Base-by-base conservation (phyloP, 2,113 vertebrate species). In the Ptyas mucosa region DNA sequence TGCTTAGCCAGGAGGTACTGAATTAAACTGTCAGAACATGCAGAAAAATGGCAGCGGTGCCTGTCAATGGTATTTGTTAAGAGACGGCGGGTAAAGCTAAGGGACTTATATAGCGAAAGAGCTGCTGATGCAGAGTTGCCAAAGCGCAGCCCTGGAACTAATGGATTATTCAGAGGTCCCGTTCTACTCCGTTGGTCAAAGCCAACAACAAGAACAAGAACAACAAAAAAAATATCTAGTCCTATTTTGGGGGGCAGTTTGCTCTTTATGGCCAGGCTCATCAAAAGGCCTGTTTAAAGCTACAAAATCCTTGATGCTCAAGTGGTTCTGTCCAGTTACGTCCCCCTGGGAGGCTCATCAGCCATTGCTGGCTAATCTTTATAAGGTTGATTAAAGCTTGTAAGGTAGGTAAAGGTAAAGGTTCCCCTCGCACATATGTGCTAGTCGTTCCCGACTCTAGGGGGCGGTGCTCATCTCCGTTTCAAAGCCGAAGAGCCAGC, bases 21-120 rank as follows among this genome's bases (percentile, higher is more conserved):
- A 97, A 98, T 98, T 98, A 98, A 98, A 98, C 97, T 98, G 98
- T 98, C 98, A 98, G 97, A 97, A 98, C 95, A 97, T 95, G 98
- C 97, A 98, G 97, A 98, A 97, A 98, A 98, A 98, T 97, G 97
- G 97, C 97, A 97, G 97, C 93, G 94, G 93, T 95, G 97, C 97
- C 98, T 98, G 98, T 98, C 98, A 98, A 97, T 92, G 95, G 96
- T 97, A 97, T 98, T 98, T 98, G 98, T 97, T 98, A 97, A 96
- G 97, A 97, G 97, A 97, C 9, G 96, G 95, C 94, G 95, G 97
- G 97, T 95, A 95, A 98, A 96, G 96, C 97, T 69, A 95, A 96
- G 98, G 96, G 97, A 98, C 97, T 98, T 98, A 96, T 95, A 96
- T 92, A 96, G 98, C 96, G 96, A 98, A 98, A 97, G 96, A 97